Base-by-base conservation (phyloP, 2,113 vertebrate genomes). In the Microcebus murinus region DNA sequence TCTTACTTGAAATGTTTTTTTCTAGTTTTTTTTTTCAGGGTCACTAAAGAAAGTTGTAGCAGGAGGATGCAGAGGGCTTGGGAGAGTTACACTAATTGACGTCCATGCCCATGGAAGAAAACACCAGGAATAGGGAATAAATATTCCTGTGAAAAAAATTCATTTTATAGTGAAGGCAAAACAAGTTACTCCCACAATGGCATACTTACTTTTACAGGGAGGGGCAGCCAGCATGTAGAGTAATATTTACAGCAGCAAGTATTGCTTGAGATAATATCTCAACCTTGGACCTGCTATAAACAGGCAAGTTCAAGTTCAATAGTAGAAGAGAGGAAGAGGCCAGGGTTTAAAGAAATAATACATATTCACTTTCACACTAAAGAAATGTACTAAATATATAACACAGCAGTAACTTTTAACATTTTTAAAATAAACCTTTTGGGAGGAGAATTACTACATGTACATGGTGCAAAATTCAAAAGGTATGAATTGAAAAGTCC, bases 391-490 rank as follows among this genome's bases (percentile, higher is more conserved):
- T 76, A 86, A 93, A 57, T 89, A 88, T 79, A 42, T 65, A 76
- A 88, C 70, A 79, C 63, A 74, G 70, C 55, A 48, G 34, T 79
- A 34, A 68, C 31, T 79, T 85, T 83, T 83, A 92, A 87, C 39
- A 70, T 48, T 79, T 85, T 90, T 84, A 36, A 91, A 91, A 92
- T 59, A 92, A 87, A 81, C 45, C 83, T 88, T 89, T 50, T 25
- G 21, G 27, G 76, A 18, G 67, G 39, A 92, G 87, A 87, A 90
- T 70, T 94, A 76, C 68, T 57, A 80, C 23, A 71, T 39, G 12
- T 10, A 68, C 31, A 20, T 59, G 36, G 27, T 57, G 82, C 39
- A 87, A 61, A 96, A 92, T 89, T 71, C 61, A 59, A 63, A 87
- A 79, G 20, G 18, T 50, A 84, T 27, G 50, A 70, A 65, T 18